A percentile compares a stretch with the other conserved stretches of the same genome.
Evolutionary conservation across 1,140 invertebrate genomes (phyloP).

Genomic region (Drosophila neocordata): DNA sequence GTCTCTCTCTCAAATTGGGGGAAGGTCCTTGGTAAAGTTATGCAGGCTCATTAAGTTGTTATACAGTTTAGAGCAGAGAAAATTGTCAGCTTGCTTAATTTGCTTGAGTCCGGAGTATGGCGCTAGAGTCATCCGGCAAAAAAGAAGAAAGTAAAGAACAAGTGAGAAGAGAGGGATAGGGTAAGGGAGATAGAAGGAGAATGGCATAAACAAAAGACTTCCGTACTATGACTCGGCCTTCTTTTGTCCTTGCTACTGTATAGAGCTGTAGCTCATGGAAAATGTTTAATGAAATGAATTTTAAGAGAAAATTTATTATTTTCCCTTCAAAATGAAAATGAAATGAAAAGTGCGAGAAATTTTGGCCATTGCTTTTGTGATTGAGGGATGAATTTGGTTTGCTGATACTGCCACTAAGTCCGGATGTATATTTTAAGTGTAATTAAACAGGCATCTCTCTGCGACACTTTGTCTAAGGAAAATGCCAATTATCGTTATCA

Average conservation of each 20-base stretch:
- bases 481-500: conserved; percentile 40
- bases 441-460: conserved; percentile 49
- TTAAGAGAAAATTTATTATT: conserved; percentile 76
- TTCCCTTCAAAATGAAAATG: conserved; percentile 53
- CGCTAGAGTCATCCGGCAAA: neutral
- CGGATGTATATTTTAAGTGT: conserved; percentile 59
- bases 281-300: conserved; percentile 81
- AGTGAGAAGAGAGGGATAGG: conserved; percentile 1
- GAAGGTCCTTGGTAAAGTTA: conserved; percentile 68
- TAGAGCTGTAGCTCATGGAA: conserved; percentile 52
- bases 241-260: conserved; percentile 30
- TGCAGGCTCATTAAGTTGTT: conserved; percentile 81
- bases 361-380: conserved; percentile 37
- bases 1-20: conserved; percentile 35
- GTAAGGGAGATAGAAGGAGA: neutral
- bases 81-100: conserved; percentile 81
- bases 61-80: conserved; percentile 79
- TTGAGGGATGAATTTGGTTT: conserved; percentile 23
- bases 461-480: conserved; percentile 17
- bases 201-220: conserved; percentile 77
- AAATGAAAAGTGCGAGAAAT: conserved; percentile 70
- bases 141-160: neutral
- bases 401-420: conserved; percentile 1
- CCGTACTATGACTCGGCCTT: conserved; percentile 38
- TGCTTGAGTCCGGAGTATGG: conserved; percentile 44